Conservation (phyloP, 2,113 vertebrate species). For the Sminthopsis crassicaudata region DNA sequence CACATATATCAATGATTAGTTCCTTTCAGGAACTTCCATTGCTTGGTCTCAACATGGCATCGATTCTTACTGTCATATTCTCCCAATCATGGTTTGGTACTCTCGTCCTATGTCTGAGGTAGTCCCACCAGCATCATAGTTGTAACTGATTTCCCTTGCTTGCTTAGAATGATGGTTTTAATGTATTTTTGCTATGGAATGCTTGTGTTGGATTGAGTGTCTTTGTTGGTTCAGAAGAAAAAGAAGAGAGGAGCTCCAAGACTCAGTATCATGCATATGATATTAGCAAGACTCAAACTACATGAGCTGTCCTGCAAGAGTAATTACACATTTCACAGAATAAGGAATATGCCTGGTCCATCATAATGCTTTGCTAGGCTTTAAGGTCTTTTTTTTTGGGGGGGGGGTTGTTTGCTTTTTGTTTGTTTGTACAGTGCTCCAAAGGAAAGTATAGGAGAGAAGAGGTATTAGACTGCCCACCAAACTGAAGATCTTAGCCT, state of each 20-base stretch:
- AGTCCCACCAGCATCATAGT: constrained; percentile 9
- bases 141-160: not conserved
- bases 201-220: not conserved
- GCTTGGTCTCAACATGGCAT: not conserved
- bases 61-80: not conserved
- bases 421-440: not conserved
- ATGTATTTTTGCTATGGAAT: not conserved
- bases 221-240: not conserved
- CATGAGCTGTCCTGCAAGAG: not conserved
- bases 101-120: not conserved
- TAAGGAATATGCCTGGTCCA: not conserved
- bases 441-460: not conserved
- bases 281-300: not conserved
- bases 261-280: constrained; percentile 2
- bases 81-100: not conserved
- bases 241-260: not conserved
- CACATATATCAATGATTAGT: not conserved
- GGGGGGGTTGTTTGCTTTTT: not conserved
- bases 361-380: not conserved
- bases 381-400: not conserved
- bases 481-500: not conserved
- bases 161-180: not conserved
- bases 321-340: not conserved
- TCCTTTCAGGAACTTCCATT: not conserved
- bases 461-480: not conserved